These are phyloP conservation scores for Ochropleura plecta DNA, from an alignment of 2,888 invertebrate genomes.

Conservation along the genomic window DNA sequence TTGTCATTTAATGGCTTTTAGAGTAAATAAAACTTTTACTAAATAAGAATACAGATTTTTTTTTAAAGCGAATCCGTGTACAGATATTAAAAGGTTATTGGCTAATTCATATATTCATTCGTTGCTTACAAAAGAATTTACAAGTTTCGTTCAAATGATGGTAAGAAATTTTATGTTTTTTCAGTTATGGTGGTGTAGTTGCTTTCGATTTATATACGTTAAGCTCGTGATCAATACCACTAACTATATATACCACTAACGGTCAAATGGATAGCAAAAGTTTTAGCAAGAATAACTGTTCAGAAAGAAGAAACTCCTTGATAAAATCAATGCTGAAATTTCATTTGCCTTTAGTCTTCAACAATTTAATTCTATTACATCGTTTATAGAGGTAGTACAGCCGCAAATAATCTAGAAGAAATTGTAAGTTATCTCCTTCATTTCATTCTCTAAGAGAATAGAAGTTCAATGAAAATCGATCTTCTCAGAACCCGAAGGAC, in stretches of 20 bases:
- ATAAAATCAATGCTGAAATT: background rate
- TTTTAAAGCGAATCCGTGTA: background rate
- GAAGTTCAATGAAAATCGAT: background rate
- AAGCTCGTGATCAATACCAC: background rate
- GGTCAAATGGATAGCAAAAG: background rate
- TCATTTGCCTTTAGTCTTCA: background rate
- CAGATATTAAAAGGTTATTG: background rate
- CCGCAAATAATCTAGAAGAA: background rate
- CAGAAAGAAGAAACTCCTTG: background rate
- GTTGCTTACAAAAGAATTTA: background rate
- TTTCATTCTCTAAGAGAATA: background rate
- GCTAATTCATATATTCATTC: background rate
- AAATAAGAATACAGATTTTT: background rate
- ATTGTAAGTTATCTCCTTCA: too few species aligned
- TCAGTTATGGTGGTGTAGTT: background rate
- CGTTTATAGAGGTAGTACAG: background rate
- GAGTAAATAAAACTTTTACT: background rate
- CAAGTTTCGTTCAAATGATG: background rate
- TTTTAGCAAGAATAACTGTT: background rate
- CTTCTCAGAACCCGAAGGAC: background rate
- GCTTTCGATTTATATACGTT: background rate
- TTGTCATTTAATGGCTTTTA: slow-evolving; percentile 14
- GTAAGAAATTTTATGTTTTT: background rate
- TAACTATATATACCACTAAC: background rate
- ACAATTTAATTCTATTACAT: background rate